Evolutionary conservation across 1,140 invertebrate genomes (phyloP).

Genomic region (Anastrepha ludens): DNA sequence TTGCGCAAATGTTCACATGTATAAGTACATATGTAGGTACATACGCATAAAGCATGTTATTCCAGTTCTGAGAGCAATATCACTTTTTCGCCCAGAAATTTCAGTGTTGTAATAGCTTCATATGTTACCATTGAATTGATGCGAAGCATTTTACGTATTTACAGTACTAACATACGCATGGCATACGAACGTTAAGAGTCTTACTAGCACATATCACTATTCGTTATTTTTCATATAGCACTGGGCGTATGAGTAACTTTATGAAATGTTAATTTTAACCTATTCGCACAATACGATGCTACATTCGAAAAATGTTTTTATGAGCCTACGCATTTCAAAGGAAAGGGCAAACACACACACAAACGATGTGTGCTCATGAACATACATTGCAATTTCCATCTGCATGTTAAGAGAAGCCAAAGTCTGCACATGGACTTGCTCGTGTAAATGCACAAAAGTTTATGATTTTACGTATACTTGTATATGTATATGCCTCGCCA

Average conservation of each 20-base stretch:
- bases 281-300: not conserved
- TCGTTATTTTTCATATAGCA: not conserved
- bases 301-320: not conserved
- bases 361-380: too few relatives aligned
- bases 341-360: not conserved
- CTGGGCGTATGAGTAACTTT: constrained; percentile 23
- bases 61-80: not conserved
- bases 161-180: not conserved
- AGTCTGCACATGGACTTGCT: too few relatives aligned
- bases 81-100: not conserved
- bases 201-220: not conserved
- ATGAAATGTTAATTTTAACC: constrained; percentile 13
- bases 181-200: not conserved
- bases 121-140: constrained; percentile 11
- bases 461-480: too few relatives aligned
- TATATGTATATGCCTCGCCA: too few relatives aligned
- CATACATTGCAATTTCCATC: too few relatives aligned
- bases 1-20: not conserved
- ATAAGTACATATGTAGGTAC: not conserved
- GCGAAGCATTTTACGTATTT: not conserved
- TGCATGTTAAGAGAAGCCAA: too few relatives aligned
- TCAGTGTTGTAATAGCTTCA: not conserved
- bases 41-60: not conserved
- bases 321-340: not conserved
- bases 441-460: too few relatives aligned